Conservation (phyloP, 2,888 invertebrate genomes). For the Gandaritis pyraliata region DNA sequence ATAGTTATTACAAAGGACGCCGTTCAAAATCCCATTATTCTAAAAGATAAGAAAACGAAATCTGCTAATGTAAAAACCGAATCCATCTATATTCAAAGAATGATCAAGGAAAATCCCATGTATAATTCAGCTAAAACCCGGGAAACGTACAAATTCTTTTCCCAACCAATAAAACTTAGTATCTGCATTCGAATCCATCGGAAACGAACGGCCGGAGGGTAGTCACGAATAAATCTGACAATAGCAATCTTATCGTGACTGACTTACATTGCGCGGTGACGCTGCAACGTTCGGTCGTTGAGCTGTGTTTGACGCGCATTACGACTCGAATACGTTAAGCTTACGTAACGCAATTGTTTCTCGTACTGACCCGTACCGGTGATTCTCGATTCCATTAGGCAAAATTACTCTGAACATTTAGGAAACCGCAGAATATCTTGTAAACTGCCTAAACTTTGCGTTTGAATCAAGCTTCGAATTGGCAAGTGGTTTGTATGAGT, state of each 20-base stretch:
- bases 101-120: constrained; percentile 33
- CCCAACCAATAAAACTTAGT: constrained; percentile 40
- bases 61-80: constrained; percentile 20
- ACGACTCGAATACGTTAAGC: too few relatives aligned
- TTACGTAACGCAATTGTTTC: too few relatives aligned
- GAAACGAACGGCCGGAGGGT: constrained; percentile 33
- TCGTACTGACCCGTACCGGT: constrained; percentile 1
- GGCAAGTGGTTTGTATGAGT: not conserved
- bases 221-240: constrained; percentile 15
- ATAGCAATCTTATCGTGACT: too few relatives aligned
- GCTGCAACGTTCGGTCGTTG: too few relatives aligned
- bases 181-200: constrained; percentile 42
- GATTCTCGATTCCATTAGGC: constrained; percentile 18
- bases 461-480: constrained; percentile 3
- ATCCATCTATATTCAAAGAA: constrained; percentile 28
- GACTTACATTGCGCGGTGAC: too few relatives aligned
- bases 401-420: constrained; percentile 14
- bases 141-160: constrained; percentile 42
- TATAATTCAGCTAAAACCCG: constrained; percentile 41
- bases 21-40: not conserved
- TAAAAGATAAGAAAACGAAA: constrained; percentile 20
- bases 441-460: constrained; percentile 3
- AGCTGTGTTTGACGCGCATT: too few relatives aligned
- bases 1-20: not conserved
- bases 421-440: constrained; percentile 2